A percentile compares a stretch with the other conserved stretches of the same genome.
Conservation (phyloP, 23 tunicate species). For the Styela plicata region DNA sequence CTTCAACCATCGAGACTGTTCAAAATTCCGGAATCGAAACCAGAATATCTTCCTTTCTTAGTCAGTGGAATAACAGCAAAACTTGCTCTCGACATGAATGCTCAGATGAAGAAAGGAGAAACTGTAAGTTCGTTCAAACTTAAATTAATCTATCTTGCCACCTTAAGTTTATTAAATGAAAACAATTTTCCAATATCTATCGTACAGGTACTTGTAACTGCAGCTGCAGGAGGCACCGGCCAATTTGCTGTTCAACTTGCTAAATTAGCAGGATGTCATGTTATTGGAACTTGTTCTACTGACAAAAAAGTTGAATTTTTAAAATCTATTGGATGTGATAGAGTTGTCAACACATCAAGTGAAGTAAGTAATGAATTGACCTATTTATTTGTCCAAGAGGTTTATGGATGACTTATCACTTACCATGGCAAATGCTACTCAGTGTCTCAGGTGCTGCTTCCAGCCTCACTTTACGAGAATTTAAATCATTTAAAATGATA, state of each 20-base stretch:
- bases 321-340: constrained; percentile 90
- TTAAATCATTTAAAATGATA: no score
- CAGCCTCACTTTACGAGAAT: no score
- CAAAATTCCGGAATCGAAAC: constrained; percentile 40
- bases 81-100: constrained; percentile 58
- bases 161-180: background rate
- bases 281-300: constrained; percentile 94
- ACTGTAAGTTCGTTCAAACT: constrained; percentile 34
- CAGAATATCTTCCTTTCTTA: constrained; percentile 70
- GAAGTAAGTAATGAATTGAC: constrained; percentile 35
- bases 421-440: no score
- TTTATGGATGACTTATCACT: no score
- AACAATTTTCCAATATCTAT: no score
- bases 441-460: no score
- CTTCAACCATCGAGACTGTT: constrained; percentile 37
- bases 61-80: constrained; percentile 97
- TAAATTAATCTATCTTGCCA: background rate
- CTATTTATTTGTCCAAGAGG: background rate
- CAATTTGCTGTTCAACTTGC: constrained; percentile 98
- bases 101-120: constrained; percentile 52
- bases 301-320: constrained; percentile 82
- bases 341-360: constrained; percentile 61
- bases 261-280: constrained; percentile 92
- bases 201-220: constrained; percentile 84
- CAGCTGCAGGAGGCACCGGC: constrained; percentile 99